Conservation (phyloP, 2,888 invertebrate genomes). For the Drosophila mulleri region DNA sequence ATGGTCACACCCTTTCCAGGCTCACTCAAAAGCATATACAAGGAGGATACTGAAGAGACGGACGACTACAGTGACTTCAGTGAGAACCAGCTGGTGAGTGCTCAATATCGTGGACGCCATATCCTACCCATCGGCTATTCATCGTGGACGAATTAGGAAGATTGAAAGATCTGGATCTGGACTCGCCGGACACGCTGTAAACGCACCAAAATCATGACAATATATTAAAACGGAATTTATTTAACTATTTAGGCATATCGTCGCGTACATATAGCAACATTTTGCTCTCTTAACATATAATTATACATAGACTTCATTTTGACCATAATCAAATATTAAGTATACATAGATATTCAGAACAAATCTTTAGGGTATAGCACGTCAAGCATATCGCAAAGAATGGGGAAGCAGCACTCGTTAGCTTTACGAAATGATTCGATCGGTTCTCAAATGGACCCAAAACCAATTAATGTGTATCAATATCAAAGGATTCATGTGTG, state of each 20-base stretch:
- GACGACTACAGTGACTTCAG: constrained; percentile 84
- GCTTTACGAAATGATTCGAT: constrained; percentile 13
- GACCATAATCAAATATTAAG: constrained; percentile 46
- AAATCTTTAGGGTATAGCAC: constrained; percentile 47
- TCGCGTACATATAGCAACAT: constrained; percentile 69
- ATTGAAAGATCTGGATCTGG: no score
- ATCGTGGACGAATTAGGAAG: constrained; percentile 45
- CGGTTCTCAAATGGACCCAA: constrained; percentile 5
- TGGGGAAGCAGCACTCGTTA: constrained; percentile 18
- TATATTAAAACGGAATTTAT: constrained; percentile 75
- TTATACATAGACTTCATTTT: constrained; percentile 46
- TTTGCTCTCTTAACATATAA: constrained; percentile 60
- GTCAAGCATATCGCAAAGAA: constrained; percentile 55
- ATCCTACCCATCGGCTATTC: constrained; percentile 67
- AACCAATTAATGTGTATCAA: constrained; percentile 17
- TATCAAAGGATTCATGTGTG: constrained; percentile 14
- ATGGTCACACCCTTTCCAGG: constrained; percentile 85
- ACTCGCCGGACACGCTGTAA: constrained; percentile 12
- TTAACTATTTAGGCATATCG: constrained; percentile 77
- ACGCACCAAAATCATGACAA: constrained; percentile 71
- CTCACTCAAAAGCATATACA: constrained; percentile 84
- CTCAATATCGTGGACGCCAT: constrained; percentile 62
- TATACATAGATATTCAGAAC: constrained; percentile 41
- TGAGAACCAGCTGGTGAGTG: constrained; percentile 81
- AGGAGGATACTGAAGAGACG: constrained; percentile 78